phyloP scores from a whole-genome alignment of 2,113 vertebrate species.

The Peromyscus polionotus region DNA sequence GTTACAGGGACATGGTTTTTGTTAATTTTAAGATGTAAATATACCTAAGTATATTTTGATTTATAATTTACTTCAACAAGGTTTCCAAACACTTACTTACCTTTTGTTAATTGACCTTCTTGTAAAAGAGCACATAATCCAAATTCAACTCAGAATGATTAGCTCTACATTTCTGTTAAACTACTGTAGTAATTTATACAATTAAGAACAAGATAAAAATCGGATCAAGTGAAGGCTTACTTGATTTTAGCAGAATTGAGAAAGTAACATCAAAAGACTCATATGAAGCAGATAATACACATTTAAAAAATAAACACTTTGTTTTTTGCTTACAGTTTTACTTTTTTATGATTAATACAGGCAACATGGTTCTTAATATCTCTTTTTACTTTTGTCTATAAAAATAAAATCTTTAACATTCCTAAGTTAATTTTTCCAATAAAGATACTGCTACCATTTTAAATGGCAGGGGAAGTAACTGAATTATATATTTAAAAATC shows the following conservation, averaged over 20 bases:
- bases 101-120: slow-evolving; percentile 31
- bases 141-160: slow-evolving; percentile 7
- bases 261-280: slow-evolving; percentile 28
- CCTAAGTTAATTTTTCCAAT: slow-evolving; percentile 53
- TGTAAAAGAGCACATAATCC: slow-evolving; percentile 35
- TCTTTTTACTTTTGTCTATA: slow-evolving; percentile 52
- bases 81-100: slow-evolving; percentile 43
- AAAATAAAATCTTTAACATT: slow-evolving; percentile 72
- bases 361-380: slow-evolving; percentile 55
- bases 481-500: slow-evolving; percentile 54
- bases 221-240: neutral
- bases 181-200: neutral
- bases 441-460: slow-evolving; percentile 48
- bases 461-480: slow-evolving; percentile 29
- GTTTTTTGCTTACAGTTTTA: slow-evolving; percentile 51
- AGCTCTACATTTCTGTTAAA: slow-evolving; percentile 22
- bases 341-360: slow-evolving; percentile 50
- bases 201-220: slow-evolving; percentile 46
- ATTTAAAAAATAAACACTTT: slow-evolving; percentile 61
- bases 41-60: neutral
- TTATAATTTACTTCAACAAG: slow-evolving; percentile 47
- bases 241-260: slow-evolving; percentile 46
- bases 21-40: slow-evolving; percentile 50
- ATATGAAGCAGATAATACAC: slow-evolving; percentile 48
- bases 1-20: slow-evolving; percentile 31